phyloP scores from a whole-genome alignment of 2,113 vertebrate species.

The Capreolus pygargus region DNA sequence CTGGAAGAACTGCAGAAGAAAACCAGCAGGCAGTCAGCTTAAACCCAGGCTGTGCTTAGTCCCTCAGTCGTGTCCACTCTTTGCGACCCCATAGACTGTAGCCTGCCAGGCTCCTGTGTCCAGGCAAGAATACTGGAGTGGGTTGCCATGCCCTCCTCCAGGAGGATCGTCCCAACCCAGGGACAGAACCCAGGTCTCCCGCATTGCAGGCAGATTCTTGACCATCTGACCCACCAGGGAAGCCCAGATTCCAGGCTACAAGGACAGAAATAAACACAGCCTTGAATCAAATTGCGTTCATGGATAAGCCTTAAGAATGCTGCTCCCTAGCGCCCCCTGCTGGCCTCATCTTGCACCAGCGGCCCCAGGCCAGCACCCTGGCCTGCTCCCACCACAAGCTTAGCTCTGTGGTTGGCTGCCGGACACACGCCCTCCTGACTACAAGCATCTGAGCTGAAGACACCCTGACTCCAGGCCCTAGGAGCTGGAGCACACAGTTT shows the following conservation, averaged over 20 bases:
- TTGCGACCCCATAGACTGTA: background rate
- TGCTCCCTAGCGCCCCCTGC: background rate
- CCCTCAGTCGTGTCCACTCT: background rate
- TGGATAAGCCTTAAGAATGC: accelerated
- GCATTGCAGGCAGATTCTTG: background rate
- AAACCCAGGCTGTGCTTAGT: background rate
- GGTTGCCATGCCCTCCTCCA: background rate
- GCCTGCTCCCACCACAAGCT: background rate
- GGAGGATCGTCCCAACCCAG: background rate
- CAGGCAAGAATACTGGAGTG: background rate
- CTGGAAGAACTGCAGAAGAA: background rate
- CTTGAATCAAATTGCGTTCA: background rate
- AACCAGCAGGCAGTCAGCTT: background rate
- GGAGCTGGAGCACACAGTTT: background rate
- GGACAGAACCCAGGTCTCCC: background rate
- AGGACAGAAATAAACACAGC: background rate
- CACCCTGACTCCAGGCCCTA: background rate
- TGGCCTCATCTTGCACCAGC: background rate
- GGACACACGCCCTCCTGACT: background rate
- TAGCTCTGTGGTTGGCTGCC: background rate
- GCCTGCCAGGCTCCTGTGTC: background rate
- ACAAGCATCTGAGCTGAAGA: background rate
- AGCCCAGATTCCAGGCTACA: background rate
- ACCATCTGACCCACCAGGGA: background rate
- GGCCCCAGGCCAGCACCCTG: background rate